phyloP scores from a whole-genome alignment of 2,797 vertebrate species.

The Acipenser oxyrinchus region DNA sequence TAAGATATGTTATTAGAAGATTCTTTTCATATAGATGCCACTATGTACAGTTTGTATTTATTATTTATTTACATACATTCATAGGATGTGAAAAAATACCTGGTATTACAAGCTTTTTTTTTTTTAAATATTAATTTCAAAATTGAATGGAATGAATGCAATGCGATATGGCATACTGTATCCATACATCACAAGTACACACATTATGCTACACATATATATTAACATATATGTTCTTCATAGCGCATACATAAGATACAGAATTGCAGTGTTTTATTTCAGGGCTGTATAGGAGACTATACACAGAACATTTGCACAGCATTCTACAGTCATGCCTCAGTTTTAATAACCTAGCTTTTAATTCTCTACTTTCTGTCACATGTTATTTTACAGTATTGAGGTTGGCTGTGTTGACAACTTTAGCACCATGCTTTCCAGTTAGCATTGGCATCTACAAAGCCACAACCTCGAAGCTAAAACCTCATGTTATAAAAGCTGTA shows the following conservation, averaged over 20 bases:
- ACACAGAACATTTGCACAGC: constrained; percentile 19
- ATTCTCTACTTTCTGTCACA: background rate
- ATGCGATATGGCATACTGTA: constrained; percentile 43
- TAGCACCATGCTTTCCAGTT: constrained; percentile 34
- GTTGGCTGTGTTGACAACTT: constrained; percentile 20
- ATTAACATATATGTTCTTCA: constrained; percentile 11
- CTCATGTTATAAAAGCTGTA: background rate
- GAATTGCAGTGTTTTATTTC: constrained; percentile 13
- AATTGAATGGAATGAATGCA: constrained; percentile 75
- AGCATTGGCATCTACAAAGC: constrained; percentile 2
- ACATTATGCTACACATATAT: constrained; percentile 13
- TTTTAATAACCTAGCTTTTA: background rate
- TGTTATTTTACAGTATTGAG: constrained; percentile 3
- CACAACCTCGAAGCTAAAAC: background rate
- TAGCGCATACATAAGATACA: constrained; percentile 20
- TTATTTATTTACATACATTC: constrained; percentile 96
- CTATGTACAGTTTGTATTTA: constrained; percentile 60
- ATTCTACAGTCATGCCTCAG: background rate
- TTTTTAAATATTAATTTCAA: constrained; percentile 66
- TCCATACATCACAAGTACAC: constrained; percentile 23
- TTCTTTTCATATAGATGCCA: constrained; percentile 62
- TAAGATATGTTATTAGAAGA: constrained; percentile 70
- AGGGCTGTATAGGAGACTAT: constrained; percentile 20
- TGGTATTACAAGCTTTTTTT: constrained; percentile 66
- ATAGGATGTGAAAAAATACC: constrained; percentile 82